Evolutionary conservation across 2,888 invertebrate species (phyloP), one percentile per base, ranked within the genome.

Genomic region (Molorchus minor): DNA sequence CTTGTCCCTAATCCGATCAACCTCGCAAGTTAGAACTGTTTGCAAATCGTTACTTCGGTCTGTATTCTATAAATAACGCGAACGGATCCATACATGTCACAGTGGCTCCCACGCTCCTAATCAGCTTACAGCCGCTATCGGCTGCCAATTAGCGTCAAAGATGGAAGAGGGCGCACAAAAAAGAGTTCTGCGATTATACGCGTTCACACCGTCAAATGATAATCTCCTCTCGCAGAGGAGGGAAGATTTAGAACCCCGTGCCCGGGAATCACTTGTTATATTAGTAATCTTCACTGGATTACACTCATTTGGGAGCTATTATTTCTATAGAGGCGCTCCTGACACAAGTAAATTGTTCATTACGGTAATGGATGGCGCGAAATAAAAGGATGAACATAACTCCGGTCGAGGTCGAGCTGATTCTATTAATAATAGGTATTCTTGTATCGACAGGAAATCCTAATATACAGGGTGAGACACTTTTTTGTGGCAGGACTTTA

Each of bases 211-310:
- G 7, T 13, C 13, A 13, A 35, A 35, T 35, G 13, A 13, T 35
- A 35, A 35, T 35, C 35, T 35, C n/a, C n/a, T n/a, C n/a, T n/a
- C n/a, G n/a, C n/a, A n/a, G n/a, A 5, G 13, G 13, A 35, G 35
- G 43, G 56, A 67, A 70, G 67, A 70, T 70, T 70, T 70, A 70
- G 64, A 52, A 63, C 68, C 64, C 56, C 56, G 62, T 65, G n/a
- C n/a, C n/a, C n/a, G n/a, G 62, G 66, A 68, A 69, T 69, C 67
- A 67, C 67, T 68, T 67, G 66, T 70, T n/a, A n/a, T 70, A 69
- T 69, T 70, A 66, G 70, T 69, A 69, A 70, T 69, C 69, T 66
- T 65, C 63, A 49, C 54, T 36, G 69, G 69, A 70, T 68, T 70
- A 70, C 64, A 55, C 61, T 70, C 69, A 70, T 69, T 35, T 70